Evolutionary conservation across 1,140 invertebrate species (phyloP), one percentile per base, ranked within the genome.

Genomic region (Drosophila micromelanica): DNA sequence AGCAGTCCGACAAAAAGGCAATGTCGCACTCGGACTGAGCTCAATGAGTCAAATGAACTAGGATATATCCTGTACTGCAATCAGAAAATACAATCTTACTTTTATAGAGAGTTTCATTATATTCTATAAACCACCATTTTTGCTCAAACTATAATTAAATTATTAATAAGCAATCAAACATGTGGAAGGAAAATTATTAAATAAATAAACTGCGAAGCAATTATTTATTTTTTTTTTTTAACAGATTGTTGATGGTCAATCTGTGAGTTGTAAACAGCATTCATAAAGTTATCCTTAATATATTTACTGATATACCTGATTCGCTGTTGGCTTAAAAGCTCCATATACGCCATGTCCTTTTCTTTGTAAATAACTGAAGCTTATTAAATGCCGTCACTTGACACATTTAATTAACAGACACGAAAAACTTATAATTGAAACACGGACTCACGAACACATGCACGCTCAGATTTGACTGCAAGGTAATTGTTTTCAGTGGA

Each of bases 401-500:
- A 87, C 84, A 89, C 84, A 87, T 87, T 87, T 87, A 87, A 87
- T 87, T 87, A 87, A 87, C 82, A 89, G 82, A 89, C 84, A 89
- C 82, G 84, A 82, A 71, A 75, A 82, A 82, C 82, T 87, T 87
- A 86, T 86, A 86, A 86, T 87, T 86, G 78, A 70, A 67, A 69
- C 63, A 76, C 46, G 30, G 20, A 61, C 55, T 48, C 43, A 40
- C 35, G 35, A n/a, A 64, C 46, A 73, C 54, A 55, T 61, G 55
- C 51, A 62, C 13, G 35, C 40, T 15, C 63, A 80, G 45, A 30
- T 65, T 63, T 51, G 76, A 45, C 43, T 67, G 62, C 59, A 73
- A 63, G 71, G 75, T 76, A 82, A 86, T 82, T 89, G 79, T 82
- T 87, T 87, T 78, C 57, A 37, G 37, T 49, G 35, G 20, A 37